phyloP scores from a whole-genome alignment of 2,113 vertebrate species.

The Solea solea region DNA sequence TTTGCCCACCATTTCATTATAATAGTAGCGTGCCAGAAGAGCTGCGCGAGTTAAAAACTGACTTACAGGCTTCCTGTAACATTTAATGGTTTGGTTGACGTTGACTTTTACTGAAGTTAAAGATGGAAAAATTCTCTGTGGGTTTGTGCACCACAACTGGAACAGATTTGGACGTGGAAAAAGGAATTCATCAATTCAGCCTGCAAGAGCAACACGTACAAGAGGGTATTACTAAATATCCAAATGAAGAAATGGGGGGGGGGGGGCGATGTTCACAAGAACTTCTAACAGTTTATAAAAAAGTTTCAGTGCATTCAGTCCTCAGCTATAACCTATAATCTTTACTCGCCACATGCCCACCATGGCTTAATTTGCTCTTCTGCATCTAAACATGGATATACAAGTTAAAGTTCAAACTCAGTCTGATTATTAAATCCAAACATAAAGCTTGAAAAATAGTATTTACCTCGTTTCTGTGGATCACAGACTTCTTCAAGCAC shows the following conservation, averaged over 20 bases:
- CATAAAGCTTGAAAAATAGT: constrained; percentile 30
- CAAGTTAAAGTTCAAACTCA: constrained; percentile 3
- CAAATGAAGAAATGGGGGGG: neutral
- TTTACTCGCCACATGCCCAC: neutral
- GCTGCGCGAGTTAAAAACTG: neutral
- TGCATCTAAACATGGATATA: neutral
- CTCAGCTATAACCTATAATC: neutral
- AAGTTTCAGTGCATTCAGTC: neutral
- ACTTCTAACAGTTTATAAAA: too few species aligned
- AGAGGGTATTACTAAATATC: neutral
- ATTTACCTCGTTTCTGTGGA: constrained; percentile 57
- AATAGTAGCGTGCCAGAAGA: neutral
- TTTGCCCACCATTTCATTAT: constrained; percentile 23
- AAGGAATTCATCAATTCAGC: constrained; percentile 14
- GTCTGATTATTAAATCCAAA: neutral
- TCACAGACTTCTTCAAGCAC: constrained; percentile 30
- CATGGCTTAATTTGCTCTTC: neutral
- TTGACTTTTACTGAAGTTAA: constrained; percentile 29
- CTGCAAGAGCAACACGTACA: constrained; percentile 10
- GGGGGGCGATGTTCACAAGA: too few species aligned
- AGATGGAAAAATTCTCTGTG: constrained; percentile 64
- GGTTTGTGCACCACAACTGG: constrained; percentile 54
- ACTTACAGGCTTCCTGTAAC: neutral
- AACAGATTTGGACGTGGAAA: constrained; percentile 37
- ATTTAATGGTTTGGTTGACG: constrained; percentile 3